phyloP scores from a whole-genome alignment of 2,888 invertebrate species.

The Cylindroiulus punctatus region DNA sequence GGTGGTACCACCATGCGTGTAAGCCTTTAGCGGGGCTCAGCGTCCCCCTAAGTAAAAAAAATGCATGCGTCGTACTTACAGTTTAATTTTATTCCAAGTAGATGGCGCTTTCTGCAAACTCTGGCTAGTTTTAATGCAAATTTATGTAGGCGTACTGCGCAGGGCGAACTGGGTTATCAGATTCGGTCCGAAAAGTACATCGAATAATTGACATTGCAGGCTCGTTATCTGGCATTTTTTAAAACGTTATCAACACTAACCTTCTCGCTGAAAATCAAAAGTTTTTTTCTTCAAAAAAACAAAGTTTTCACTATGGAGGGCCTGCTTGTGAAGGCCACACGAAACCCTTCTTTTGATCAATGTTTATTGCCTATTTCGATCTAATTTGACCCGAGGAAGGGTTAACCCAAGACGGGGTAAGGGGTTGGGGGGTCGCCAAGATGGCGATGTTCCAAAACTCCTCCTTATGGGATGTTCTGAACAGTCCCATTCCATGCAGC shows the following conservation, averaged over 20 bases:
- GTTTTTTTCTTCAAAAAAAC: not conserved
- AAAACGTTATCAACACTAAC: not conserved
- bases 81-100: constrained; percentile 34
- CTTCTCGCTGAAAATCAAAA: not conserved
- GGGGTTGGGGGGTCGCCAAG: not conserved
- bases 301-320: not conserved
- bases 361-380: constrained; percentile 43
- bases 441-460: not conserved
- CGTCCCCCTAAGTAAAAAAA: not conserved
- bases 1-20: not conserved
- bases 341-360: constrained; percentile 27
- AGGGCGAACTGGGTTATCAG: not conserved
- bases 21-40: not conserved
- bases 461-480: not conserved
- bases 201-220: not conserved
- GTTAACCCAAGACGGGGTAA: constrained; percentile 36
- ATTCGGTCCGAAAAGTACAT: not conserved
- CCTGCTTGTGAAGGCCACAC: not conserved
- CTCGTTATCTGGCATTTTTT: constrained; percentile 9
- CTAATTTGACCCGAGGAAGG: constrained; percentile 25
- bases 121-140: constrained; percentile 3
- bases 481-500: not conserved
- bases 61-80: constrained; percentile 11
- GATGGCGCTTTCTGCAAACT: constrained; percentile 35
- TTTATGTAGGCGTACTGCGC: constrained; percentile 13